phyloP scores from a whole-genome alignment of 2,113 vertebrate species.

The Sula dactylatra region DNA sequence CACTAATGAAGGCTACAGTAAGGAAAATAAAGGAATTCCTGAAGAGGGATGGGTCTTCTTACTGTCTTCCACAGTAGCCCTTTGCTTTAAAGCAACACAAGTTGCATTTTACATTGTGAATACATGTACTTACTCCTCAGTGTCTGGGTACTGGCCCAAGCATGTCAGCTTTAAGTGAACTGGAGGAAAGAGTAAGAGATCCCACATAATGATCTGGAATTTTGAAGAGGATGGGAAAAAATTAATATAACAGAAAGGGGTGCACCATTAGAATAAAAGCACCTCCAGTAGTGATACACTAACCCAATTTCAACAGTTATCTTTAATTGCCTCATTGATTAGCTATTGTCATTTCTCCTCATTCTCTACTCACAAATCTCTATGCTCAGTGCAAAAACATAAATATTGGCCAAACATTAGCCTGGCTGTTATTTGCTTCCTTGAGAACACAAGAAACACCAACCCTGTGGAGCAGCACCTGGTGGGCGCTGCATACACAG shows the following conservation, averaged over 20 bases:
- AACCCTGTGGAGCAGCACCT: background rate
- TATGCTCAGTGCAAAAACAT: background rate
- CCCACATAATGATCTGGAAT: background rate
- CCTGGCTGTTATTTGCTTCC: background rate
- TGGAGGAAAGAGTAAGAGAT: background rate
- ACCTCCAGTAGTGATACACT: background rate
- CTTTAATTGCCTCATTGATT: background rate
- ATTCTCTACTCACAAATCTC: background rate
- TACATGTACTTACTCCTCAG: background rate
- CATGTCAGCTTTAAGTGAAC: fast-evolving
- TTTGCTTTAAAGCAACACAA: background rate
- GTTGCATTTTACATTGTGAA: background rate
- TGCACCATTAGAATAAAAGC: background rate
- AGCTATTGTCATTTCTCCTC: background rate
- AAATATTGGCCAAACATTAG: background rate
- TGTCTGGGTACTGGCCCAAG: background rate
- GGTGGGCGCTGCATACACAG: background rate
- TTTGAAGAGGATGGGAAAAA: background rate
- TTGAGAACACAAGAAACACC: background rate
- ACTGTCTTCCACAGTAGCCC: background rate
- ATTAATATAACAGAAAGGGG: background rate
- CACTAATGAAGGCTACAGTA: background rate
- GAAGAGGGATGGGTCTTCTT: background rate
- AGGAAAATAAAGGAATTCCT: background rate
- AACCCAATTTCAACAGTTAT: background rate